Conservation (phyloP, 2,888 invertebrate genomes). For the Dolichomitus sp. region DNA sequence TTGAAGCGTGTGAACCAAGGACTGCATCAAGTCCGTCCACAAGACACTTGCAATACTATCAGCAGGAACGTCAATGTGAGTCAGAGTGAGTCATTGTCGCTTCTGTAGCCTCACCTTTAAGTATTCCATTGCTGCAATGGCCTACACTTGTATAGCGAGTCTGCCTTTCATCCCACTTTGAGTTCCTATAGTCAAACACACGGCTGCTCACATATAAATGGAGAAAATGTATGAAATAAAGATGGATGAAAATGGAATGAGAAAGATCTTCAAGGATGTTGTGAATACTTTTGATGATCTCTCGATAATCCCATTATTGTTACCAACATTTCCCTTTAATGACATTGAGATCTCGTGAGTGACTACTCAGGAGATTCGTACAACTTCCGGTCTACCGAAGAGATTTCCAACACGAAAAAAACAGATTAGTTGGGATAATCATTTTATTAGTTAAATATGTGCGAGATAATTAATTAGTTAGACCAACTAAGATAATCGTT, state of each 20-base stretch:
- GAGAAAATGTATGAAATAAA: no score
- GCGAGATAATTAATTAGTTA: no score
- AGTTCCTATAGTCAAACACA: not conserved
- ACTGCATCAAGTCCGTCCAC: not conserved
- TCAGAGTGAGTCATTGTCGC: constrained; percentile 22
- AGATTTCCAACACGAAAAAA: not conserved
- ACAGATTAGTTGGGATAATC: no score
- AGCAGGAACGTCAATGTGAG: constrained; percentile 5
- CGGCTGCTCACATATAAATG: not conserved
- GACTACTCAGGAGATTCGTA: constrained; percentile 33
- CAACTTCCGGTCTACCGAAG: constrained; percentile 1
- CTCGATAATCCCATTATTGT: constrained; percentile 5
- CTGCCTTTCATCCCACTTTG: not conserved
- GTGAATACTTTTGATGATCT: not conserved
- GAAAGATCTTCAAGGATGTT: not conserved
- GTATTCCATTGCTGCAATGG: not conserved
- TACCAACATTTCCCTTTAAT: constrained; percentile 39
- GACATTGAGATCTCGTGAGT: not conserved
- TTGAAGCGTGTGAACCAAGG: constrained; percentile 38
- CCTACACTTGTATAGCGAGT: not conserved
- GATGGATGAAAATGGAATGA: no score
- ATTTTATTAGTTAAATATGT: no score
- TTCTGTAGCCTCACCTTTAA: constrained; percentile 11
- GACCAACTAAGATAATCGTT: no score
- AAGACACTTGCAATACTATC: not conserved